Evolutionary conservation across 2,797 vertebrate genomes (phyloP).

Genomic region (Typhlichthys eigenmanni): DNA sequence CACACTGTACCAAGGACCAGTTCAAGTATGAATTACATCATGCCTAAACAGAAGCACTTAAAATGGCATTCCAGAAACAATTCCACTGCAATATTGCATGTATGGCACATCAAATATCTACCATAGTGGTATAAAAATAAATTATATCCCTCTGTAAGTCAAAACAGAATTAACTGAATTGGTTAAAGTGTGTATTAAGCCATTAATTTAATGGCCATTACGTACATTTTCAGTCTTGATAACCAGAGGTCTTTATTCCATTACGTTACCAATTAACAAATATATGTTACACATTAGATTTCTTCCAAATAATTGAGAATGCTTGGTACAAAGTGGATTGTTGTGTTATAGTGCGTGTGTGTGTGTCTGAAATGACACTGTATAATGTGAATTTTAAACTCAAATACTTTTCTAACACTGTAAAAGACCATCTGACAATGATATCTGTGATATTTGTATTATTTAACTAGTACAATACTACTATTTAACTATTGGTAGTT

Average conservation of each 20-base stretch:
- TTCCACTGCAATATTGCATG: conserved; percentile 24
- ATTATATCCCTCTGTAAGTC: not conserved
- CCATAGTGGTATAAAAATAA: conserved; percentile 50
- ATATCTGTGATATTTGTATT: conserved; percentile 11
- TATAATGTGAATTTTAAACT: conserved; percentile 3
- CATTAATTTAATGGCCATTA: conserved; percentile 30
- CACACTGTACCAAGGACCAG: not conserved
- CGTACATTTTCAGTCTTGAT: conserved; percentile 20
- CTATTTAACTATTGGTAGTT: no score
- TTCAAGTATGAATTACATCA: no score
- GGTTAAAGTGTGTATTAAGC: conserved; percentile 4
- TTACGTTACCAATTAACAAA: conserved; percentile 12
- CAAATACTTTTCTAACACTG: conserved; percentile 5
- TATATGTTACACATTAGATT: conserved; percentile 2
- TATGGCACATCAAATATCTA: conserved; percentile 13
- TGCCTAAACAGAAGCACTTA: no score
- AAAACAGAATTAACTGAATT: conserved; percentile 19
- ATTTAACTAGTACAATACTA: not conserved
- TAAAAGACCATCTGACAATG: conserved; percentile 13
- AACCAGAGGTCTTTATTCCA: conserved; percentile 18
- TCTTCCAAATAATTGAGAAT: not conserved
- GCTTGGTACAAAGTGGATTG: no score
- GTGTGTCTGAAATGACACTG: not conserved
- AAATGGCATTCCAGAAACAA: conserved; percentile 23
- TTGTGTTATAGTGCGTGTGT: no score